phyloP scores from a whole-genome alignment of 2,113 vertebrate species.

The Apteryx owenii region DNA sequence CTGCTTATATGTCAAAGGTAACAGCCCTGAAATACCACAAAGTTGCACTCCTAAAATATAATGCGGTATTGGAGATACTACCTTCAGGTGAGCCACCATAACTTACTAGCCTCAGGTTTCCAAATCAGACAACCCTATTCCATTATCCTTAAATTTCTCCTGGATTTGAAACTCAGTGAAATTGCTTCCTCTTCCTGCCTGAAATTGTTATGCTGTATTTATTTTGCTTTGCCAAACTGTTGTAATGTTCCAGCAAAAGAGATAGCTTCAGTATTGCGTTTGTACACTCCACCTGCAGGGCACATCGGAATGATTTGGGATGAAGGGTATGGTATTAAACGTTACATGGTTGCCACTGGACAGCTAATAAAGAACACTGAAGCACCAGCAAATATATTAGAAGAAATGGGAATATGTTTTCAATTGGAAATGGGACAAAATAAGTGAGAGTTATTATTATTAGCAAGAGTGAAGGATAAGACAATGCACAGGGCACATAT shows the following conservation, averaged over 20 bases:
- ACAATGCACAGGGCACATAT: neutral
- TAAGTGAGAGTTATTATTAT: neutral
- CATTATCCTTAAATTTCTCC: neutral
- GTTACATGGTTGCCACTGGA: rapidly evolving
- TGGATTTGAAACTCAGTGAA: neutral
- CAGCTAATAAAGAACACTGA: neutral
- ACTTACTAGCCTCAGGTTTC: neutral
- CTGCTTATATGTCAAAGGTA: neutral
- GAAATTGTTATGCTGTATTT: neutral
- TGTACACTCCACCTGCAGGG: neutral
- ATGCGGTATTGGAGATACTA: neutral
- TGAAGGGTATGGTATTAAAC: neutral
- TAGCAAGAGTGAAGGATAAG: neutral
- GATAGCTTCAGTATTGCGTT: neutral
- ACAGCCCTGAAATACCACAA: neutral
- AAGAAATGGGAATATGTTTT: neutral
- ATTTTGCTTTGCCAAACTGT: neutral
- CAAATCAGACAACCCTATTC: neutral
- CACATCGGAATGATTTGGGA: neutral
- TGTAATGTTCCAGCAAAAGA: neutral
- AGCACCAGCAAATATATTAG: neutral
- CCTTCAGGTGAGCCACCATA: neutral
- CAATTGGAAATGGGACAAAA: neutral
- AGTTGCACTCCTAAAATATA: neutral
- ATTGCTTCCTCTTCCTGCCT: neutral